Evolutionary conservation across 2,113 vertebrate species (phyloP), one percentile per base, ranked within the genome.

Genomic region (Myiopsitta monachus): DNA sequence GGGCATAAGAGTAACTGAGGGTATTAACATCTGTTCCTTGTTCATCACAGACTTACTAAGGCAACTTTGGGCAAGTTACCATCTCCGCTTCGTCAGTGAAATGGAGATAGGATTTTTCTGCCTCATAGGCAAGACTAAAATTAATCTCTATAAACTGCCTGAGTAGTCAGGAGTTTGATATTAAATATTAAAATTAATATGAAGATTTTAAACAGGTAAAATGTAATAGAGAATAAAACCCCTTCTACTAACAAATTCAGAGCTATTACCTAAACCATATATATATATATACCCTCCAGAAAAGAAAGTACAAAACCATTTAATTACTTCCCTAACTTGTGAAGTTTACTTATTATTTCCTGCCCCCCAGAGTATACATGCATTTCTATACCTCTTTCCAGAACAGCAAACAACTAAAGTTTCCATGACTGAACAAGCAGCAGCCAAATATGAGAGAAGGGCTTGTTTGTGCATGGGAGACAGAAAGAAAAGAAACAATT

Each of bases 291-390:
- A 52, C 74, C 87, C 87, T 92, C 87, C 52, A 85, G 94, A 92
- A 88, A 87, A 47, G 21, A 73, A 78, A 54, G 51, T 70, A 69
- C 46, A 30, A 95, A 85, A 44, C 46, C 46, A 82, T 90, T 95
- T 96, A 96, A 95, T 94, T 93, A 87, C 75, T 92, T 95, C 68
- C 82, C 43, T 67, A 87, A 90, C 72, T 92, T 93, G 67, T 82
- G 67, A 95, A 91, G 77, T 91, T 95, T 92, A 91, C 82, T 89
- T 94, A 83, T 90, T 94, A 94, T 74, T 95, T 93, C 68, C 72
- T 93, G 89, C 79, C 73, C 94, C 77, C 68, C 72, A 78, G 92
- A 92, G 88, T 51, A 86, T 26, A 94, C 21, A 67, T 31, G 55
- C 68, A 92, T 83, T 85, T 90, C 89, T 88, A 79, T n/a, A 86